Evolutionary conservation across 1,140 invertebrate species (phyloP), one percentile per base, ranked within the genome.

Genomic region (Helicoverpa zea): DNA sequence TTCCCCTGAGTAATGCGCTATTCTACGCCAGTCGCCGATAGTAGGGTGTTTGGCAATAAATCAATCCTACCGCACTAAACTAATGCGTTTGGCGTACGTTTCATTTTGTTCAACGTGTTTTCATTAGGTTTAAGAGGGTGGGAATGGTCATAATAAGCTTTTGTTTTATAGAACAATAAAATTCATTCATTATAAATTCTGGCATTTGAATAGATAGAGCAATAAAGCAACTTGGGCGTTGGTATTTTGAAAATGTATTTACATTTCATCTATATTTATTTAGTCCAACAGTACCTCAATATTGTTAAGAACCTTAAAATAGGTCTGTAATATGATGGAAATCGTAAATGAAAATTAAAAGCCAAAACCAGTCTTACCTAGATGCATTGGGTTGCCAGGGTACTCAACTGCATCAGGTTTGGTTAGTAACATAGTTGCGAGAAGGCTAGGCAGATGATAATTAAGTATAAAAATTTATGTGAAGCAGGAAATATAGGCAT

Each of bases 1-100:
- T 74, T 77, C 74, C 74, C 74, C 47, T 54, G 59, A 52, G 74
- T 64, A 64, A 77, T 77, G 58, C 49, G 18, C 73, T 75, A 75
- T 75, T 77, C 74, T 77, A 13, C 18, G 68, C 68, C 18, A 12
- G 64, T 58, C 49, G 64, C 59, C 12, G 43, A 23, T 23, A 23
- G 23, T 23, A 61, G 74, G 74, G 74, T 64, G 74, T 63, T 64
- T 64, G 52, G 59, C 7, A 63, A 77, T 77, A 77, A 77, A 77
- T 77, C 74, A 77, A 77, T 77, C 74, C 29, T 64, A 77, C 74
- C 74, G 74, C 74, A 77, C 43, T 51, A 77, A 77, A 77, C 59
- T 77, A 77, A 77, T 77, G 58, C 49, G 51, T 77, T 77, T 51
- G 47, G 59, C 73, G 73, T 75, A 75, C 73, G 56, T 64, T 77